A percentile compares a stretch with the other conserved stretches of the same genome.
Conservation (phyloP, 2,888 invertebrate species). For the Dione vanillae region DNA sequence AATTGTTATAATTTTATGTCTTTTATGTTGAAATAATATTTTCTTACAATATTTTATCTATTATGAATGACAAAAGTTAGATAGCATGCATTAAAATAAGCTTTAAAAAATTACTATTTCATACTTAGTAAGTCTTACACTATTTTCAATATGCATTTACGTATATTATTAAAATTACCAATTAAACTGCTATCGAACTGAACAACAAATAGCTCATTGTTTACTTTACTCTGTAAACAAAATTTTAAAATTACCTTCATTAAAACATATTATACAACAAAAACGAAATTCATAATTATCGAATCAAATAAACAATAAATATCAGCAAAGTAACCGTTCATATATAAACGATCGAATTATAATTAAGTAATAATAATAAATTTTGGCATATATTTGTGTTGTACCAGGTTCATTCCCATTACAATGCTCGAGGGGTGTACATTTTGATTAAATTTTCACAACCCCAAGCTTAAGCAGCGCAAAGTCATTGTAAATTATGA, state of each 20-base stretch:
- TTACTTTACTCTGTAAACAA: neutral
- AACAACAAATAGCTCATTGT: neutral
- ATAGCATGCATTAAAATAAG: too few relatives aligned
- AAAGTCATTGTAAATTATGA: conserved; percentile 72
- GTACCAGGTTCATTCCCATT: conserved; percentile 59
- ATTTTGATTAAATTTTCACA: conserved; percentile 83
- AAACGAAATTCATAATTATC: neutral
- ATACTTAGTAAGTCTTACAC: neutral
- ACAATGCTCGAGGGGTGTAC: conserved; percentile 72
- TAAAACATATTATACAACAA: neutral
- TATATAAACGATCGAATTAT: conserved; percentile 10
- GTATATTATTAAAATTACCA: neutral
- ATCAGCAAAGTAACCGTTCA: neutral
- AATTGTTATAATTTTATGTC: too few relatives aligned
- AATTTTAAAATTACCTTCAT: neutral
- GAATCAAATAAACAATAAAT: neutral
- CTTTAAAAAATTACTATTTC: too few relatives aligned
- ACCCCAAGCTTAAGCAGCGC: conserved; percentile 67
- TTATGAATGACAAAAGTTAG: too few relatives aligned
- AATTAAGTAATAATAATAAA: conserved; percentile 26
- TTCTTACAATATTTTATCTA: too few relatives aligned
- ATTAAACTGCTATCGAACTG: neutral
- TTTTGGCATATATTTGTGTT: conserved; percentile 16
- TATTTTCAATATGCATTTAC: neutral
- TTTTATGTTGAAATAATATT: too few relatives aligned